Evolutionary conservation across 1,140 invertebrate species (phyloP), one percentile per base, ranked within the genome.

Genomic region (Lepidurus packardi): DNA sequence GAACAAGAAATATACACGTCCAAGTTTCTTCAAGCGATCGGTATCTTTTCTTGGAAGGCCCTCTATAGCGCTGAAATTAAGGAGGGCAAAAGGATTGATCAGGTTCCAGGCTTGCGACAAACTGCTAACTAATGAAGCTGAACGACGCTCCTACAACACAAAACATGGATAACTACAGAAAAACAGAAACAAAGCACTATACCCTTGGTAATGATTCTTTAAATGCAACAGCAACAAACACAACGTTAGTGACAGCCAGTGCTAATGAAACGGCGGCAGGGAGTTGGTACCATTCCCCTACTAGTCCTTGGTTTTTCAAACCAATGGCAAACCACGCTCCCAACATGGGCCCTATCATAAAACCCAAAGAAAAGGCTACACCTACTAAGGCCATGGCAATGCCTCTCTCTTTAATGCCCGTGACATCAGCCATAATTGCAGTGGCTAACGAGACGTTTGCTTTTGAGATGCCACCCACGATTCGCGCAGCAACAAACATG

Each of bases 381-480:
- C 98, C 98, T 79, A 99, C 92, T 43, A 98, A 85, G 21, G 98
- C 97, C 97, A 99, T 99, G 84, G 95, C 97, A 86, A 90, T 92
- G 42, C 94, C 95, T 82, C 97, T 88, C 42, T 91, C 91, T 25
- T 45, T 82, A 91, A 90, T 13, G 90, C 86, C 43, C 90, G 89
- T 21, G 93, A 96, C 91, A 89, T 99, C 98, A 24, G 96, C 92
- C 8, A 99, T 93, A 80, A 99, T 92, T 7, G 97, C 96, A 89
- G 98, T 97, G 65, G 93, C 93, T 41, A 99, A 87, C 81, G 94
- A 96, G 16, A 99, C 92, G 87, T 99, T 99, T 6, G 96, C 97
- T 88, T 99, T 98, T 83, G 94, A 96, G 5, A 98, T 88, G 0
- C 98, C 98, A 21, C 97, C 97, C 79, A 99, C 86, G 80, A 99